These are phyloP conservation scores for Eira barbara DNA, from an alignment of 2,113 vertebrate genomes.

Conservation along the genomic window DNA sequence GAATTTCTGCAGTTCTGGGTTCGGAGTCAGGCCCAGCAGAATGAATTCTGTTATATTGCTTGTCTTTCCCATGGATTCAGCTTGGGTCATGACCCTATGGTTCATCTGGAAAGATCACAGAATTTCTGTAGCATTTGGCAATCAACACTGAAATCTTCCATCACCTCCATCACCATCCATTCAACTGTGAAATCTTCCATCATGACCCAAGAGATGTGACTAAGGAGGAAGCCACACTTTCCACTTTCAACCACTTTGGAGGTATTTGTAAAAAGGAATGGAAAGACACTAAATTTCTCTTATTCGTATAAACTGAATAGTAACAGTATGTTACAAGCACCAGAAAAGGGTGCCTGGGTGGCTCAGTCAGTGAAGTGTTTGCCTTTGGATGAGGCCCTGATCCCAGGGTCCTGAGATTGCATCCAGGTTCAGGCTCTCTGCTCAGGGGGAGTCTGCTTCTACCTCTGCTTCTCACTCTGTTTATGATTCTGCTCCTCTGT, in stretches of 20 bases:
- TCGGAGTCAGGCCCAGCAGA: not conserved
- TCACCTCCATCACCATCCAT: not conserved
- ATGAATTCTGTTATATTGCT: not conserved
- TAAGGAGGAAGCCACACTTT: not conserved
- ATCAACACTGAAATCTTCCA: not conserved
- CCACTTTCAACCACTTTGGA: not conserved
- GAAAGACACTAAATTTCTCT: not conserved
- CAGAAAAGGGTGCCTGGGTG: not conserved
- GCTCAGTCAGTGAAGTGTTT: too few relatives aligned
- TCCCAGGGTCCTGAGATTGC: too few relatives aligned
- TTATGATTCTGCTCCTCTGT: too few relatives aligned
- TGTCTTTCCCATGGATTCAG: not conserved
- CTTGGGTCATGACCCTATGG: not conserved
- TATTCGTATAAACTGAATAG: not conserved
- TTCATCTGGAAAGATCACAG: not conserved
- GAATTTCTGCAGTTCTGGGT: not conserved
- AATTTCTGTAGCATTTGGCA: not conserved
- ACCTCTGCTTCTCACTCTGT: too few relatives aligned
- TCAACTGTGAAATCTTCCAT: too few relatives aligned
- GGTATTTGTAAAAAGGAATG: not conserved
- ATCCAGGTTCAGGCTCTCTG: too few relatives aligned
- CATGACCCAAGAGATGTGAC: too few relatives aligned
- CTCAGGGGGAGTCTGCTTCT: too few relatives aligned
- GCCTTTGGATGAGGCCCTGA: too few relatives aligned
- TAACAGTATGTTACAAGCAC: not conserved